Evolutionary conservation across 1,140 invertebrate species (phyloP), one percentile per base, ranked within the genome.

Genomic region (Tetranychus urticae): DNA sequence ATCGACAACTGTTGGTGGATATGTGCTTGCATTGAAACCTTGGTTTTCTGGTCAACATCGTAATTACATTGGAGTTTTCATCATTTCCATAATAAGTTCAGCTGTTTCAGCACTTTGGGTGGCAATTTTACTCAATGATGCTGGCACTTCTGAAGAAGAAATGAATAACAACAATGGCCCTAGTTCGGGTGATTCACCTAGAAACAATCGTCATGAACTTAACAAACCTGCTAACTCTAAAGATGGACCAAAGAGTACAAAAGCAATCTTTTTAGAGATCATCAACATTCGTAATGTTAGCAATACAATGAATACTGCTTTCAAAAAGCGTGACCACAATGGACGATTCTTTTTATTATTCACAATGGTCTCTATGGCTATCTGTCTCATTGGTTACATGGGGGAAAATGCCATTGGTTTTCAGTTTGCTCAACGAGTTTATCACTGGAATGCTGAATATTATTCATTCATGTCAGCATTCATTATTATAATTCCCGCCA

Each of bases 381-480:
- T 47, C 13, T 14, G 46, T 13, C 7, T 62, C 34, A 36, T 62
- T 3, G 33, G 39, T 46, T 62, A 59, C 34, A 48, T 62, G 48
- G 56, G 56, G 1, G 42, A 58, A 23, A 56, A 39, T n/a, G 35
- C 47, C 13, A 59, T 62, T 52, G 14, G 50, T 14, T 62, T 58
- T 47, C 57, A 59, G 56, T 62, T 54, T 42, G 57, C 58, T 1
- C 56, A 62, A 37, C 50, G 58, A 56, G 31, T 62, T 37, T 62
- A 35, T 36, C 52, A 45, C 14, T 62, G 61, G 61, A 33, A 42
- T 34, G 35, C 61, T 6, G 58, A 62, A 56, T 59, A 59, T n/a
- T 62, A 59, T 56, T 62, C 61, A 23, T 59, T 54, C 42, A 35
- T 62, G 23, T 59, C 42, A 42, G 39, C 61, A 12, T 10, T 36